Evolutionary conservation across 2,888 invertebrate genomes (phyloP).

Genomic region (Poecilobothrus nobilitatus): DNA sequence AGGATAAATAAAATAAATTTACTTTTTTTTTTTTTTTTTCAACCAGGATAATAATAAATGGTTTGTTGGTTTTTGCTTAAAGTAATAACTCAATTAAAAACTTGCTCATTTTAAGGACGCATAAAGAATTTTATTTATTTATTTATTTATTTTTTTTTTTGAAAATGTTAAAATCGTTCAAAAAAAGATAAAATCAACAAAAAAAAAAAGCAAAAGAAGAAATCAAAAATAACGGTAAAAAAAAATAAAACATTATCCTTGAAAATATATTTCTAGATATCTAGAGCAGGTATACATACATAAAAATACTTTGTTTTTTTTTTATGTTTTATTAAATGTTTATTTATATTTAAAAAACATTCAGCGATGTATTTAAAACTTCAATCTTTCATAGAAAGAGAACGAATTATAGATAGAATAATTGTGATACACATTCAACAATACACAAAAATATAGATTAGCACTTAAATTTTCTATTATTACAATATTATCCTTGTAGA

Average conservation of each 20-base stretch:
- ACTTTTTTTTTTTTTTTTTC: too few relatives aligned
- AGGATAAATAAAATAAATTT: not conserved
- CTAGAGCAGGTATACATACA: not conserved
- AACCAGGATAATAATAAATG: conserved; percentile 4
- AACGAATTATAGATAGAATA: not conserved
- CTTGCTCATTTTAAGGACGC: conserved; percentile 10
- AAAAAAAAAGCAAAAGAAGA: not conserved
- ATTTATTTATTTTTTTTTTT: not conserved
- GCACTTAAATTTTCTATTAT: conserved; percentile 1
- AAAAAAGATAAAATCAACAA: not conserved
- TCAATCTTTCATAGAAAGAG: not conserved
- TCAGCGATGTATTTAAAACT: not conserved
- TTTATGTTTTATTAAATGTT: not conserved
- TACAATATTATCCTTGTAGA: not conserved
- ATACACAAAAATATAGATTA: too few relatives aligned
- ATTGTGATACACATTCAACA: too few relatives aligned
- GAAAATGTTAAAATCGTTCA: not conserved
- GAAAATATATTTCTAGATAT: not conserved
- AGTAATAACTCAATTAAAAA: conserved; percentile 11
- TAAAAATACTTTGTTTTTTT: not conserved
- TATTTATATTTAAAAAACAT: not conserved
- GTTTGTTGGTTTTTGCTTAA: conserved; percentile 11
- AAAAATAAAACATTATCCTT: not conserved
- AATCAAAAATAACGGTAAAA: not conserved
- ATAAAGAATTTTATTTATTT: conserved; percentile 7